Evolutionary conservation across 1,140 invertebrate genomes (phyloP), one percentile per base, ranked within the genome.

Genomic region (Micrasema minimum): DNA sequence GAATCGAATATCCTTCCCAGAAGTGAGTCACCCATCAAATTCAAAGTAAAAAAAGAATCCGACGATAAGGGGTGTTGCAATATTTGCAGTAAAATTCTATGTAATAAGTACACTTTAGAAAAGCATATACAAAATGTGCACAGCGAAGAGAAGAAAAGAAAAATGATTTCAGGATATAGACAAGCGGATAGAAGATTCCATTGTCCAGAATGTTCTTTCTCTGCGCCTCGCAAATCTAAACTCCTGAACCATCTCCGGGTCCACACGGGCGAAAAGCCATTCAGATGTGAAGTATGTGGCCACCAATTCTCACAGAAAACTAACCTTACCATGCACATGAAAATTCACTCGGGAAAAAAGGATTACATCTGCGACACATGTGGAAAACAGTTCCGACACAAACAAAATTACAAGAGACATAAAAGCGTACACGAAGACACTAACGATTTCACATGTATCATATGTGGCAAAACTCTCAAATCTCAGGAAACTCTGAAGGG

Each of bases 351-450:
- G 64, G 77, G 76, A 50, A 74, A 71, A 31, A 81, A 77, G 43
- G 82, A 84, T 51, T 89, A 83, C 74, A 89, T 85, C 26, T 91
- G 90, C 77, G 79, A 84, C 18, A 72, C 85, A 37, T 90, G 89
- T 79, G 87, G 88, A 10, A 87, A 88, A 76, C 86, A 87, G 78
- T 90, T 89, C 79, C 86, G 88, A 75, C 80, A 81, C 77, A 79
- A 80, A 23, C 80, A 80, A 66, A 77, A 80, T 48, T 77, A 84
- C 20, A 82, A 83, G 71, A 80, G 78, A 26, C 82, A 85, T 68
- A 69, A 79, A 31, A 69, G 76, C 55, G 83, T 85, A 5, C 83
- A 85, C 78, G 77, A 79, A 71, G 75, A 37, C 72, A 79, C 12
- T 77, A 41, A 76, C 77, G 68, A 81, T 75, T 75, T 57, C 66